These are phyloP conservation scores for Philonicus albiceps DNA, from an alignment of 2,888 invertebrate genomes.

Conservation along the genomic window DNA sequence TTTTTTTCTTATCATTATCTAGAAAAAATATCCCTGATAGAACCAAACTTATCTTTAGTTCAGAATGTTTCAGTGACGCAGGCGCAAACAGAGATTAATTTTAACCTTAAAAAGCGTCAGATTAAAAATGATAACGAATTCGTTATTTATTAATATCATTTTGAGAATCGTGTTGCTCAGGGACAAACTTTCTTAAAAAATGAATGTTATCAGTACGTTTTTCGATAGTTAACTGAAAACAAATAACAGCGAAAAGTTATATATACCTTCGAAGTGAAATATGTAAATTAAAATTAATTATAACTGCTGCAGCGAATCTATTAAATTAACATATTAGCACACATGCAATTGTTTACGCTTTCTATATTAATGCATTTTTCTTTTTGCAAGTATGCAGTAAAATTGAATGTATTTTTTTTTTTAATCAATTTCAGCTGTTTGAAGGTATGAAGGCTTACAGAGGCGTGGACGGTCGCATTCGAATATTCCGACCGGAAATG, in stretches of 20 bases:
- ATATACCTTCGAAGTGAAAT: background rate
- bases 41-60: background rate
- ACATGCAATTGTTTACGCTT: background rate
- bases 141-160: background rate
- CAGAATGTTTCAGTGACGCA: background rate
- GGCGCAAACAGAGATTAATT: background rate
- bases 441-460: slow-evolving; percentile 98
- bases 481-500: slow-evolving; percentile 93
- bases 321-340: background rate
- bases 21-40: background rate
- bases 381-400: background rate
- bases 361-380: background rate
- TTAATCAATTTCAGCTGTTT: slow-evolving; percentile 75
- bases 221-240: background rate
- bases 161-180: background rate
- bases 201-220: background rate
- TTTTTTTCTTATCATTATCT: background rate
- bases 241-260: background rate
- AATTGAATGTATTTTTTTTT: background rate
- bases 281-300: background rate
- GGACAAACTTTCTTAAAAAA: background rate
- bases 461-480: slow-evolving; percentile 88
- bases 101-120: background rate
- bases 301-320: background rate
- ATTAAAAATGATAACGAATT: background rate